Evolutionary conservation across 2,113 vertebrate genomes (phyloP), one percentile per base, ranked within the genome.

Genomic region (Tragulus kanchil): DNA sequence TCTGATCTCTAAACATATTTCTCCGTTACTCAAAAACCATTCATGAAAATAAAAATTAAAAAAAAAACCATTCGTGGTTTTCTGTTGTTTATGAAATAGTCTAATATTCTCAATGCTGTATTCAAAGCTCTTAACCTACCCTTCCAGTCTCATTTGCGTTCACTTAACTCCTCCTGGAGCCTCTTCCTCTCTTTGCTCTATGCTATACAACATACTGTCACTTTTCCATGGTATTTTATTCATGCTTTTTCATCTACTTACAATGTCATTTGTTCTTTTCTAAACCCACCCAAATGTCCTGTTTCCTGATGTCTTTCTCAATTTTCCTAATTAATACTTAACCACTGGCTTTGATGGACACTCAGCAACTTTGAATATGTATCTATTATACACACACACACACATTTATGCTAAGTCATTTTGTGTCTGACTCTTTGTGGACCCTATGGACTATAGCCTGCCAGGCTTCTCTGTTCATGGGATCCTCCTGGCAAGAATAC

Each of bases 81-180:
- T 90, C 81, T 71, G 86, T 42, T 79, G 6, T 36, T 93, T 90
- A 88, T 48, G 31, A 96, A 94, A 82, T 42, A 62, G 36, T 78
- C 14, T 84, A 93, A 82, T 83, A 56, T 81, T 94, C 64, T 61
- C 13, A 36, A 8, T 48, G 56, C 56, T 86, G 36, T 54, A 65
- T 42, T 58, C 61, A 92, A 91, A 94, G 58, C 31, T 52, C 16
- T 82, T 81, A 85, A 42, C 16, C 2, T 79, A 69, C 26, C 21
- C 17, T 67, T 25, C 19, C 54, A 26, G 28, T 83, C 69, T 67
- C 4, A 25, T 48, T 94, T 89, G 54, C 48, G 69, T 50, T 95
- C 16, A 14, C 42, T 77, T 14, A 48, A 16, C 8, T 21, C 11
- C 9, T 90, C 21, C n/a, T 42, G 5, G 13, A 3, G 45, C 45